phyloP scores from a whole-genome alignment of 2,888 invertebrate species.

The Scaptomyza flava region DNA sequence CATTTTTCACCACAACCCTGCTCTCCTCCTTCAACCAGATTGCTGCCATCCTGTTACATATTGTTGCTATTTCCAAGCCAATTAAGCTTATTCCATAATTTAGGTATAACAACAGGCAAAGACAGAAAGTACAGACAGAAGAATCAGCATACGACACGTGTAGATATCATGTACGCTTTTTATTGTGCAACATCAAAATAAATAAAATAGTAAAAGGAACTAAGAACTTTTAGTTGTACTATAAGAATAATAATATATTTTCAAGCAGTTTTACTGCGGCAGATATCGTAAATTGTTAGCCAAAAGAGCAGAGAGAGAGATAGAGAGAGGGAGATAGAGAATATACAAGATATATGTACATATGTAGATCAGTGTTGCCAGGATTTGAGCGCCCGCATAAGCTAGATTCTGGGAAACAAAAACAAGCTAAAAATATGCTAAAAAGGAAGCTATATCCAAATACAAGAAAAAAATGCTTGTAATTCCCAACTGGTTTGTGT shows the following conservation, averaged over 20 bases:
- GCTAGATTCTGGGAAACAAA: no score
- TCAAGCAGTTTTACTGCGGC: background rate
- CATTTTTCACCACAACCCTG: background rate
- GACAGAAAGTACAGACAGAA: background rate
- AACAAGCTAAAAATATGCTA: no score
- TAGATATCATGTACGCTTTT: conserved; percentile 40
- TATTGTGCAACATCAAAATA: conserved; percentile 8
- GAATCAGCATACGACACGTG: conserved; percentile 8
- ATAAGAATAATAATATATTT: background rate
- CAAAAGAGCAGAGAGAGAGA: no score
- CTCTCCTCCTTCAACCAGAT: background rate
- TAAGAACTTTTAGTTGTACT: background rate
- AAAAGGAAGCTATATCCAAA: no score
- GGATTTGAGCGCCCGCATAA: no score
- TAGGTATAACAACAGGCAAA: conserved; percentile 34
- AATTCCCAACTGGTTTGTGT: no score
- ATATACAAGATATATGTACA: no score
- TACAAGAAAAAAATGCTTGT: no score
- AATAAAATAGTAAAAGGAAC: background rate
- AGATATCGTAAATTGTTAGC: no score
- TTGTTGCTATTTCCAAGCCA: conserved; percentile 50
- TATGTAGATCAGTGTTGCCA: no score
- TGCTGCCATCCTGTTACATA: no score
- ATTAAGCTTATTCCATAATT: conserved; percentile 78
- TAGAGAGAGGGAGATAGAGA: no score